phyloP scores from a whole-genome alignment of 2,888 invertebrate species.

The Microchrysa polita region DNA sequence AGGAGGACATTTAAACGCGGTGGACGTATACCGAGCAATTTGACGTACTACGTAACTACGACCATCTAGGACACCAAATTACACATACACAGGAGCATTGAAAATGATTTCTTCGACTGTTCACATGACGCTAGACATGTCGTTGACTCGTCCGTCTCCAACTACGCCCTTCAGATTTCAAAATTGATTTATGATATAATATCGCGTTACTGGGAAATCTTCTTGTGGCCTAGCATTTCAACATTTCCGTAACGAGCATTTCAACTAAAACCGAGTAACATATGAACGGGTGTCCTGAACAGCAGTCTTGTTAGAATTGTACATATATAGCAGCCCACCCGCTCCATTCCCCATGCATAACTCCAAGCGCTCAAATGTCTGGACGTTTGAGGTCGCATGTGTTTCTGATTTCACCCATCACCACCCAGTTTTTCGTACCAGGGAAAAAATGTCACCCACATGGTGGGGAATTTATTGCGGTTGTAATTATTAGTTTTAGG shows the following conservation, averaged over 20 bases:
- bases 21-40: too few relatives aligned
- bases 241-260: slow-evolving; percentile 42
- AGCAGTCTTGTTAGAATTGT: slow-evolving; percentile 26
- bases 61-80: too few relatives aligned
- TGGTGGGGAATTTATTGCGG: slow-evolving; percentile 41
- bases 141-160: neutral
- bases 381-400: neutral
- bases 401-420: neutral
- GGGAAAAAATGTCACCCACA: slow-evolving; percentile 40
- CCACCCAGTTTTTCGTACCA: slow-evolving; percentile 2
- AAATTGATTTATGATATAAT: slow-evolving; percentile 42
- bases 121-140: neutral
- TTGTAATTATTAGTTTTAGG: slow-evolving; percentile 43
- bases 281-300: slow-evolving; percentile 31
- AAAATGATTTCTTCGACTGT: neutral
- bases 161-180: slow-evolving; percentile 36
- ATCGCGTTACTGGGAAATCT: slow-evolving; percentile 42
- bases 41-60: too few relatives aligned
- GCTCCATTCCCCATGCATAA: too few relatives aligned
- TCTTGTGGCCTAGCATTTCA: slow-evolving; percentile 43
- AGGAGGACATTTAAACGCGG: too few relatives aligned
- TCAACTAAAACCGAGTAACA: slow-evolving; percentile 32
- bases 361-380: neutral
- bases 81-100: too few relatives aligned
- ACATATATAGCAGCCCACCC: too few relatives aligned